A percentile compares a stretch with the other conserved stretches of the same genome.
phyloP scores from a whole-genome alignment of 2,113 vertebrate genomes.

The Rattus rattus region DNA sequence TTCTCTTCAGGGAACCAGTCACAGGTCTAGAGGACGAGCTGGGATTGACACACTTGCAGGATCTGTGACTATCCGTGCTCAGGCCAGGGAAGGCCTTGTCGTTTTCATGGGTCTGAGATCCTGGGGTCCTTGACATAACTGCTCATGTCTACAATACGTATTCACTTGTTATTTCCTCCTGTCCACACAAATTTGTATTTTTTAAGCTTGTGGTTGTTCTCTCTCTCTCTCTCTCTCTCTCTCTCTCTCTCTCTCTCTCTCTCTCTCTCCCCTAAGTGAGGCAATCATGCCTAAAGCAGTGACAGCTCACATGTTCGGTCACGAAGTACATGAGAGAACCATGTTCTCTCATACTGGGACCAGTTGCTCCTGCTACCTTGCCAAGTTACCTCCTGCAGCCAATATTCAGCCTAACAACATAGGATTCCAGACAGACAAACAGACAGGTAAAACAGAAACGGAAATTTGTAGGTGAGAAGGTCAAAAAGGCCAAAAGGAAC shows the following conservation, averaged over 20 bases:
- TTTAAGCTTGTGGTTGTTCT: background rate
- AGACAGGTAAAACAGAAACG: background rate
- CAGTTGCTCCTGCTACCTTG: background rate
- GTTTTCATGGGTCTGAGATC: background rate
- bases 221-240: background rate
- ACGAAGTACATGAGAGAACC: background rate
- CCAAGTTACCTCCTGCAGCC: background rate
- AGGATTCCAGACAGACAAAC: constrained; percentile 12
- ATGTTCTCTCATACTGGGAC: background rate
- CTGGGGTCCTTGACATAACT: background rate
- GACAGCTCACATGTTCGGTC: background rate
- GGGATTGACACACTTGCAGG: background rate
- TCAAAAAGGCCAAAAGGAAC: background rate
- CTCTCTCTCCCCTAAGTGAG: background rate
- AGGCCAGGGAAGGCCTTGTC: background rate
- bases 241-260: no score
- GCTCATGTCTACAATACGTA: no score
- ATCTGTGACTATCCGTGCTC: background rate
- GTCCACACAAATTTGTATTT: background rate
- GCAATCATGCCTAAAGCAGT: background rate
- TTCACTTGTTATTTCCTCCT: background rate
- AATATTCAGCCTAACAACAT: background rate
- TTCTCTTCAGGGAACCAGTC: background rate
- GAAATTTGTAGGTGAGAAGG: background rate
- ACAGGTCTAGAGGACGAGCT: background rate